Evolutionary conservation across 2,113 vertebrate species (phyloP).

Genomic region (Dasyprocta punctata): DNA sequence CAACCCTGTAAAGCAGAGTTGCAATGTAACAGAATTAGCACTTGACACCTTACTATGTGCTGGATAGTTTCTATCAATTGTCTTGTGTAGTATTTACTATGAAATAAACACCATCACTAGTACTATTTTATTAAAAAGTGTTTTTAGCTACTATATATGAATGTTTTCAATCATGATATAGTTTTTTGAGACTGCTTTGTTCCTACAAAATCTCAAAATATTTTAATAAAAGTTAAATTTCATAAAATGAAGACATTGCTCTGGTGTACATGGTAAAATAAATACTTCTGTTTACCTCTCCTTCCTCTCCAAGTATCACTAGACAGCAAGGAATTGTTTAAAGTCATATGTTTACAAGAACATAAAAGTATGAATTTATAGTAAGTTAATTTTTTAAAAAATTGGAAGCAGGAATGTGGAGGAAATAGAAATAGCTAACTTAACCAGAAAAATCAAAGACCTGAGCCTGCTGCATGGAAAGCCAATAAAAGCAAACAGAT

Average conservation of each 20-base stretch:
- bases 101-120: neutral
- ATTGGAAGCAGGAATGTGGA: conserved; percentile 6
- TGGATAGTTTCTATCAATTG: neutral
- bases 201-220: neutral
- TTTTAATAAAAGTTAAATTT: neutral
- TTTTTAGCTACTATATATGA: neutral
- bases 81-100: neutral
- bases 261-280: neutral
- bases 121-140: neutral
- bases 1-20: neutral
- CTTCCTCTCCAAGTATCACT: neutral
- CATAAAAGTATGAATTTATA: neutral
- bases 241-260: neutral
- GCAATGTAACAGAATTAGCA: neutral
- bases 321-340: neutral
- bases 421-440: conserved; percentile 11
- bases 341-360: neutral
- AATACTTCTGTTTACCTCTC: neutral
- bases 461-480: neutral
- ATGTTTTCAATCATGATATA: too few relatives aligned
- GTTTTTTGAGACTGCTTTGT: neutral
- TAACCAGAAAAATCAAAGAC: conserved; percentile 3
- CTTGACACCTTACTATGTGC: neutral
- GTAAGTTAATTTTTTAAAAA: neutral
- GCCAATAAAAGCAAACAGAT: neutral